Base-by-base conservation (phyloP, 30 jellyfish, hydroid and myxozoan genomes). In the Nemopilema nomurai region DNA sequence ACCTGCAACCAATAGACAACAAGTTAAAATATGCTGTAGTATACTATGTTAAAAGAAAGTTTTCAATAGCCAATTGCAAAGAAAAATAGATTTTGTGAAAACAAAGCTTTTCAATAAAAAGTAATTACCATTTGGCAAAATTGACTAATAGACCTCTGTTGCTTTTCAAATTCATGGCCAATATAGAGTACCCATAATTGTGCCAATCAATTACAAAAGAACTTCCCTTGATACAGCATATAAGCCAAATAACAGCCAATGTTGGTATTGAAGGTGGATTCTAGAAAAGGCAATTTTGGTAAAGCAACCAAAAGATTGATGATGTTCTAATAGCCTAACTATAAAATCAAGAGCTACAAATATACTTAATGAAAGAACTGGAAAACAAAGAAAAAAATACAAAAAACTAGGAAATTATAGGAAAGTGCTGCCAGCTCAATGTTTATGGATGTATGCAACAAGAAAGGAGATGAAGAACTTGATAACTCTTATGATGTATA, bases 181-280 rank as follows among this genome's bases (percentile, higher is more conserved):
- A 82, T 18, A 95, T 86, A 8, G 99, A 67, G 64, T 79, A 87
- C 20, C 96, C 97, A 87, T 95, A 95, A 85, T 95, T 95, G 76
- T 95, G 99, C 99, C 99, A 95, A 66, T 95, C 99, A 74, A 90
- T 83, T 1, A 95, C 91, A 67, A 85, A 74, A 29, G 62, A 66
- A 76, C 92, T 74, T 22, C 99, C 97, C 52, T 90, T 95, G 68
- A 95, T 76, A 71, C 92, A 51, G 51, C 97, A 69, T n/a, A 95
- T 89, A 23, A 81, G 30, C 96, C 96, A 95, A 0, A 91, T 83
- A 26, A 95, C 86, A 13, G 90, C 87, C 49, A 95, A 63, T 17
- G 97, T 86, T 16, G 99, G 99, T 27, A 95, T 90, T 17, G 98
- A 30, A 20, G 99, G 99, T 22, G 99, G 99, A 79, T 95, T 95